These are phyloP conservation scores for Aurelia aurita DNA, from an alignment of 30 jellyfish, hydroid and myxozoan species.

Conservation along the genomic window DNA sequence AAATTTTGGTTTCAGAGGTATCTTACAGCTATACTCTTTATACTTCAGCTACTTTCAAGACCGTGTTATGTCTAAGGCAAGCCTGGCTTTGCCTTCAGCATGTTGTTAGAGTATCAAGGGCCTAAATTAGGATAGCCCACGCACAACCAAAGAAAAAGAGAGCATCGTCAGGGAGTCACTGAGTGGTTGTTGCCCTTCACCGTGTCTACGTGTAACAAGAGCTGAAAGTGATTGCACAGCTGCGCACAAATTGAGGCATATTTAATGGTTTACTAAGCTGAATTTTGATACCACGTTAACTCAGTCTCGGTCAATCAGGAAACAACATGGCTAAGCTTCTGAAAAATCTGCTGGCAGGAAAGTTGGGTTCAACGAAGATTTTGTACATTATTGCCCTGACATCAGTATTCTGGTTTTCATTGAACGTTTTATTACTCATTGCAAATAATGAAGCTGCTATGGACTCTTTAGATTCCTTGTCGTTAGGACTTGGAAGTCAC, in stretches of 20 bases:
- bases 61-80: no score
- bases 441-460: conserved; percentile 91
- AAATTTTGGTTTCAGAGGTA: no score
- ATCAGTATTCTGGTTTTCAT: conserved; percentile 93
- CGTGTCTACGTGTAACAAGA: background rate
- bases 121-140: no score
- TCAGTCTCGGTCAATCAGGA: background rate
- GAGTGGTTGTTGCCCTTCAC: background rate
- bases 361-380: conserved; percentile 55
- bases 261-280: no score
- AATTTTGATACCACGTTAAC: background rate
- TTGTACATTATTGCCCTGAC: conserved; percentile 86
- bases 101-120: no score
- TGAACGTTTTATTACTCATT: conserved; percentile 80
- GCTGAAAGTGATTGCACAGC: conserved; percentile 22
- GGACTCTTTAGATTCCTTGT: conserved; percentile 80
- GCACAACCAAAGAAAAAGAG: background rate
- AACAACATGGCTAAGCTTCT: background rate
- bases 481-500: conserved; percentile 71
- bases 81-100: no score
- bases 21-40: no score
- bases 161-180: background rate
- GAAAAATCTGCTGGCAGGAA: conserved; percentile 18
- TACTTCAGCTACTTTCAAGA: no score
- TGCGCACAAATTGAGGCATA: background rate